Evolutionary conservation across 2,113 vertebrate genomes (phyloP).

Genomic region (Calonectris borealis): DNA sequence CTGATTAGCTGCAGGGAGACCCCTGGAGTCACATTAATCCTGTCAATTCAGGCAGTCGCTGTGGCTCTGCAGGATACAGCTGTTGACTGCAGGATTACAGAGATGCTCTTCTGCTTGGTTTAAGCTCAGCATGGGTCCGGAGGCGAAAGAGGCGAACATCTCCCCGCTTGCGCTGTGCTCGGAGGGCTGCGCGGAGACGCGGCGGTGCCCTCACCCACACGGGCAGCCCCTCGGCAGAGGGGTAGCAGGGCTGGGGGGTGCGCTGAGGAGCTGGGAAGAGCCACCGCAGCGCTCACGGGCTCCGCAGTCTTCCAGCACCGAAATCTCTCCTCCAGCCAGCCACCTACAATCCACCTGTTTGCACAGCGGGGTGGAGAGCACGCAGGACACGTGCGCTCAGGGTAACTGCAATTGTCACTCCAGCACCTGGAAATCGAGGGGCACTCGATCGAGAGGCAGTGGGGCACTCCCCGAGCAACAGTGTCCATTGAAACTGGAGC

Average conservation of each 20-base stretch:
- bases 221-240: rapidly evolving
- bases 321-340: background rate
- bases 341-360: rapidly evolving
- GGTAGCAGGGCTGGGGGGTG: background rate
- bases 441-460: background rate
- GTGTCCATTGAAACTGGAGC: rapidly evolving
- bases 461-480: rapidly evolving
- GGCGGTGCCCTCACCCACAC: rapidly evolving
- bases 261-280: rapidly evolving
- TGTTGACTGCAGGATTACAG: background rate
- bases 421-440: background rate
- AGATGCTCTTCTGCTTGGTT: background rate
- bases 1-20: constrained; percentile 8
- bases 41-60: background rate
- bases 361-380: rapidly evolving
- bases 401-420: rapidly evolving
- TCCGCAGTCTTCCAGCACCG: background rate
- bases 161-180: rapidly evolving
- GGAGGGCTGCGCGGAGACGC: rapidly evolving
- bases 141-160: background rate
- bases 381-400: rapidly evolving
- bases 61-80: background rate
- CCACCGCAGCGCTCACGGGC: rapidly evolving
- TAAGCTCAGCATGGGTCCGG: background rate
- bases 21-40: constrained; percentile 22